These are phyloP conservation scores for Sebastes umbrosus DNA, from an alignment of 2,797 vertebrate species.

Conservation along the genomic window DNA sequence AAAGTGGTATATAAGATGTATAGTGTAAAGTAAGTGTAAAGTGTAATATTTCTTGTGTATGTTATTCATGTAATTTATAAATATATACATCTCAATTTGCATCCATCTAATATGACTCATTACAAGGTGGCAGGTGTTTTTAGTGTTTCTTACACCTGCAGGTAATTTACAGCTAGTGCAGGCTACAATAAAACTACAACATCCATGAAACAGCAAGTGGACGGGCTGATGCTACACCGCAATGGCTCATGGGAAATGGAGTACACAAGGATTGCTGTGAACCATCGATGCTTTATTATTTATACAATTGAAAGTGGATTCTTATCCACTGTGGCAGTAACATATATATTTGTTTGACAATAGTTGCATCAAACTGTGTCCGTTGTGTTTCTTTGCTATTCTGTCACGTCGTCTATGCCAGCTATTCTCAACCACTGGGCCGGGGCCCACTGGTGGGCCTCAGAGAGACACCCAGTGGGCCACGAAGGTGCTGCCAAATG, in stretches of 20 bases:
- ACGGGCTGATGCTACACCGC: background rate
- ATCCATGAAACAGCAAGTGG: background rate
- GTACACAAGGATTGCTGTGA: background rate
- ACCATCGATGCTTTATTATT: background rate
- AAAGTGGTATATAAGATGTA: too few species aligned
- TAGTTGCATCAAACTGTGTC: rapidly evolving
- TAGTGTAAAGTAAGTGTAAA: too few species aligned
- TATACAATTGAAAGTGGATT: rapidly evolving
- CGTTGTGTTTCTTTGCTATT: background rate
- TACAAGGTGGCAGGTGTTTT: background rate
- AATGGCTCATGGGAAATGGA: slow-evolving; percentile 49
- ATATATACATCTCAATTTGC: background rate
- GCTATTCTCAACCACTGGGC: too few species aligned
- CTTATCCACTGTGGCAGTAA: background rate
- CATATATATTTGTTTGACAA: background rate
- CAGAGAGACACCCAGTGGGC: too few species aligned
- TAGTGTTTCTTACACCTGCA: background rate
- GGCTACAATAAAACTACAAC: slow-evolving; percentile 44
- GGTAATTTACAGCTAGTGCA: background rate
- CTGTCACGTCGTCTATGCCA: too few species aligned
- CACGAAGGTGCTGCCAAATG: too few species aligned
- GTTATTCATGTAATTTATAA: background rate
- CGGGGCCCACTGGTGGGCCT: too few species aligned
- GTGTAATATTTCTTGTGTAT: background rate
- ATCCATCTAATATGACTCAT: background rate